Evolutionary conservation across 2,888 invertebrate species (phyloP).

Genomic region (Sinelater perroti): DNA sequence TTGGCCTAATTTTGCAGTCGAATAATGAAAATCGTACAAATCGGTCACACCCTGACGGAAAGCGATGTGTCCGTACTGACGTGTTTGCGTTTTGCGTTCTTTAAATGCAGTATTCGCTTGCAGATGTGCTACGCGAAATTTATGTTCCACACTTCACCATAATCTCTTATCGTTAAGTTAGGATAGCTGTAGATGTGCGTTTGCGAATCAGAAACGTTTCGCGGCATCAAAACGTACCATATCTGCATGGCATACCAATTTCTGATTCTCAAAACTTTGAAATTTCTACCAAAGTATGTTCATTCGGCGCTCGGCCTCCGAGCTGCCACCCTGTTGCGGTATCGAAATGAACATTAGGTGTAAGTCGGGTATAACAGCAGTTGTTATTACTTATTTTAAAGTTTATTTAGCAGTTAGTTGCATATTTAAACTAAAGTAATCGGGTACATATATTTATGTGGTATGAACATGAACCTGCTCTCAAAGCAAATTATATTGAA

Average conservation of each 20-base stretch:
- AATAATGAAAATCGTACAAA: constrained; percentile 1
- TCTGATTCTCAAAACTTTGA: constrained; percentile 39
- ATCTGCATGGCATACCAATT: constrained; percentile 19
- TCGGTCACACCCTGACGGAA: constrained; percentile 3
- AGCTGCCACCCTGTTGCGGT: too few relatives aligned
- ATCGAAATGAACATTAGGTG: constrained; percentile 38
- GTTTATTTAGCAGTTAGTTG: constrained; percentile 41
- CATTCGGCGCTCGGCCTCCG: constrained; percentile 27
- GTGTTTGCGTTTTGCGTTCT: constrained; percentile 9
- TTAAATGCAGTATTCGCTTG: constrained; percentile 28
- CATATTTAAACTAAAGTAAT: constrained; percentile 35
- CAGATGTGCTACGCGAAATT: constrained; percentile 8
- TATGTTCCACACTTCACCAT: too few relatives aligned
- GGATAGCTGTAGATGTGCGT: constrained; percentile 1
- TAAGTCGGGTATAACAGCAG: constrained; percentile 42
- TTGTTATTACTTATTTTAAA: constrained; percentile 44
- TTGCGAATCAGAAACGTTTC: constrained; percentile 24
- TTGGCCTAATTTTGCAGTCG: constrained; percentile 36
- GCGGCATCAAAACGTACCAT: not conserved
- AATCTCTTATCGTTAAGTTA: too few relatives aligned
- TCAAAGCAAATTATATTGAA: constrained; percentile 38
- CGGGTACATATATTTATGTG: constrained; percentile 40
- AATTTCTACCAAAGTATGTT: constrained; percentile 40
- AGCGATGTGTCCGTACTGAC: constrained; percentile 7
- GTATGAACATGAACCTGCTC: constrained; percentile 34